These are phyloP conservation scores for Hybognathus amarus DNA, from an alignment of 2,797 vertebrate species.

Conservation along the genomic window DNA sequence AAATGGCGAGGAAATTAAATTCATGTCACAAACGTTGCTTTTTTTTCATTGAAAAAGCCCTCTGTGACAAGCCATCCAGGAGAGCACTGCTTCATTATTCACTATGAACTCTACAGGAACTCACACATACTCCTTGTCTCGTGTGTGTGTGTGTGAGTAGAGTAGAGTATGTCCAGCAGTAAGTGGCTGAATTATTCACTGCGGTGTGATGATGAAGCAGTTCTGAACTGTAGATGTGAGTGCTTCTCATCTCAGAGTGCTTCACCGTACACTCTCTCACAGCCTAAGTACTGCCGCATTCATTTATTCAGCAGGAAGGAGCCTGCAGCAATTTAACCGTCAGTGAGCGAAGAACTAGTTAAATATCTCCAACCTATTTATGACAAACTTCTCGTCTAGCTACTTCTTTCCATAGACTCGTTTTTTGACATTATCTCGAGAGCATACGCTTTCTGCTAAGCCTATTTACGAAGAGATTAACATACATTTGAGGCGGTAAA, in stretches of 20 bases:
- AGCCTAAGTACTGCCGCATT: constrained; percentile 1
- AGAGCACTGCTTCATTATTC: constrained; percentile 63
- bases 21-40: constrained; percentile 69
- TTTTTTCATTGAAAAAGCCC: constrained; percentile 34
- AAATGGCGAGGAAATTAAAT: constrained; percentile 72
- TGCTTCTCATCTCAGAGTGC: constrained; percentile 66
- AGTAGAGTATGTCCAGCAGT: constrained; percentile 59
- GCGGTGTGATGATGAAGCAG: constrained; percentile 81
- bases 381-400: background rate
- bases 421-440: constrained; percentile 25
- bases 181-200: constrained; percentile 88
- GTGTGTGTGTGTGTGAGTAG: background rate
- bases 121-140: constrained; percentile 14
- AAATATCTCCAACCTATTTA: constrained; percentile 2
- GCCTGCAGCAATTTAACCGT: constrained; percentile 1
- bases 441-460: constrained; percentile 50
- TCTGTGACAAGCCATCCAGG: constrained; percentile 44
- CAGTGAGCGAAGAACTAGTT: background rate
- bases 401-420: background rate
- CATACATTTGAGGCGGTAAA: constrained; percentile 47
- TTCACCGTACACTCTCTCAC: background rate
- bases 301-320: background rate
- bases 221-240: constrained; percentile 74
- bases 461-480: constrained; percentile 51
- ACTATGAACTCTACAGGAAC: constrained; percentile 60